Base-by-base conservation (phyloP, 1,140 invertebrate species). In the Tetramorium parvispinum region DNA sequence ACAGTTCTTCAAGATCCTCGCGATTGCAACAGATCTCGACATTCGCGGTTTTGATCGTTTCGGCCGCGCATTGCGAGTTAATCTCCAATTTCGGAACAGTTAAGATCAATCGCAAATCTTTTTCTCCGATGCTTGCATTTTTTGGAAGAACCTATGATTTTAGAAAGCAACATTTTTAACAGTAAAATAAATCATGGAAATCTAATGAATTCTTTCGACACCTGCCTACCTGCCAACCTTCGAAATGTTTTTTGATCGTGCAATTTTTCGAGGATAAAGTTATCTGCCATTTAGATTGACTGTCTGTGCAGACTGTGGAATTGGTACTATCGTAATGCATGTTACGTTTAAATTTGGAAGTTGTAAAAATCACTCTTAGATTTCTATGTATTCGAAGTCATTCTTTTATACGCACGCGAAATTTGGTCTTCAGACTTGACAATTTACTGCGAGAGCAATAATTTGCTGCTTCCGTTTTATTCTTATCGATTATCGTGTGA, bases 201-300 rank as follows among this genome's bases (percentile, higher is more conserved):
- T 76, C 3, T 66, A 21, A 66, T 43, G 2, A 57, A 40, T 65
- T 57, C 46, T 71, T 21, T 71, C 18, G 79, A 79, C 55, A n/a
- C 81, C 10, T 24, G 63, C 76, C 32, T 24, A 75, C 71, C 89
- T 91, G 90, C 90, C 90, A 91, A 87, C 87, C 81, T 85, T 77
- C 40, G 75, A 71, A 78, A 46, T 89, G 85, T 27, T 87, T 70
- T 24, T 53, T 87, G 43, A 91, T 85, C 10, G 43, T 71, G n/a
- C 85, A 91, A 51, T 91, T 75, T 13, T 85, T 66, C 1, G 90
- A 91, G 3, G 43, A 87, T 63, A 91, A 76, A 61, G 27, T 89
- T 49, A 91, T 85, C 32, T 86, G 87, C 90, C 90, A 91, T 57
- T 91, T 77, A 51, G 13, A 46, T 13, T 86, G 51, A 13, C 1